Percentiles rank a stretch among this genome's conserved stretches.
Evolutionary conservation across 2,113 vertebrate species (phyloP).

Genomic region (Stegastes partitus): DNA sequence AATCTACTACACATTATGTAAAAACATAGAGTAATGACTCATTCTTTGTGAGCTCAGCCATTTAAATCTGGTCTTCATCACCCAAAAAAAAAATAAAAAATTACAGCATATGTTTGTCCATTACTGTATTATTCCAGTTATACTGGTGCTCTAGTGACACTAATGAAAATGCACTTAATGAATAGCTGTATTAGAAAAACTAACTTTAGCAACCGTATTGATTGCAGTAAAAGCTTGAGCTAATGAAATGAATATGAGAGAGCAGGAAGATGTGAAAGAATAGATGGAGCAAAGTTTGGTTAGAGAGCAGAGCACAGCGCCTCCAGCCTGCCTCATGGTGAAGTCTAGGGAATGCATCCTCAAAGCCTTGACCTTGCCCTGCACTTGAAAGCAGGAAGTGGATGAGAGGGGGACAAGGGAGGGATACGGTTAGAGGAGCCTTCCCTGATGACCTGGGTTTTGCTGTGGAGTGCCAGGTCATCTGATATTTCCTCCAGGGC

Average conservation of each 20-base stretch:
- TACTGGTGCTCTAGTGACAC: conserved; percentile 68
- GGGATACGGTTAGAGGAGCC: conserved; percentile 72
- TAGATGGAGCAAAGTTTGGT: conserved; percentile 63
- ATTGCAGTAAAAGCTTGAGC: conserved; percentile 79
- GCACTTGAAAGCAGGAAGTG: conserved; percentile 85
- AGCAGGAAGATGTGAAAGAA: conserved; percentile 70
- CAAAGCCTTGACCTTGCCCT: conserved; percentile 85
- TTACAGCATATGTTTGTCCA: conserved; percentile 72
- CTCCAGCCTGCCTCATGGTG: conserved; percentile 79
- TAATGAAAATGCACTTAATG: conserved; percentile 82
- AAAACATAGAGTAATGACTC: conserved; percentile 53
- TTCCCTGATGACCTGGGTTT: conserved; percentile 81
- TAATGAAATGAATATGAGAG: conserved; percentile 82
- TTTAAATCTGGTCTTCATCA: conserved; percentile 52
- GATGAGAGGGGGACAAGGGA: conserved; percentile 63
- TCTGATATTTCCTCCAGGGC: conserved; percentile 87
- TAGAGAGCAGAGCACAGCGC: conserved; percentile 71
- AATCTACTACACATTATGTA: conserved; percentile 54
- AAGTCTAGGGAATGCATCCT: conserved; percentile 79
- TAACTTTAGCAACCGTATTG: conserved; percentile 79
- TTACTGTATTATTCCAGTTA: conserved; percentile 74
- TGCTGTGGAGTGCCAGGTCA: conserved; percentile 81
- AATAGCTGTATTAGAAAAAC: conserved; percentile 74
- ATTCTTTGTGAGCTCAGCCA: conserved; percentile 35
- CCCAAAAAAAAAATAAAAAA: conserved; percentile 46